Evolutionary conservation across 2,888 invertebrate species (phyloP), one percentile per base, ranked within the genome.

Genomic region (Phorcus lineatus): DNA sequence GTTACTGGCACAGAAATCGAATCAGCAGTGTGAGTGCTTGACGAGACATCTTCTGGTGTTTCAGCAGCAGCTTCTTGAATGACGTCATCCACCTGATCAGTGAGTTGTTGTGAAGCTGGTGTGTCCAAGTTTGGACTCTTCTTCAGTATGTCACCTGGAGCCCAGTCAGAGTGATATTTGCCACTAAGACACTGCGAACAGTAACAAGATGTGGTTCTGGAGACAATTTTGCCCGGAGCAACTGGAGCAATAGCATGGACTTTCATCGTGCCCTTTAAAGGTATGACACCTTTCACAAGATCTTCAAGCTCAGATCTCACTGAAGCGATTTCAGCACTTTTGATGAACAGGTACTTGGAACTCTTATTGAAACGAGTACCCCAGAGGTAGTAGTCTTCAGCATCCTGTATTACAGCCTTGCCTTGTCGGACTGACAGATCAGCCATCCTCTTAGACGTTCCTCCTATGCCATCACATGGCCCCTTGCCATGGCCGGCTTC

Each of bases 401-500:
- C 79, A 52, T 74, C 70, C 47, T 83, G 85, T n/a, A 82, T 82
- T 0, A 28, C 24, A 16, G 36, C 53, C 55, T 81, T 83, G 0
- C 78, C 47, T 24, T 76, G 74, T 24, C 74, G 77, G 6, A 82
- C 67, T 24, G 76, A 78, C 16, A 67, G 24, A 17, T 85, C 81
- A 17, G 85, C 81, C 66, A 74, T 75, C 31, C 80, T 55, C 22
- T 80, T 82, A 0, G 76, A 53, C 0, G 79, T 82, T n/a, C 82
- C 80, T 16, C 85, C 81, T 4, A 83, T 17, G 1, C 83, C 84
- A 74, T 84, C 83, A 55, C 81, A 84, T 0, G 83, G 78, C 19
- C 82, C 81, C 54, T 83, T 85, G 1, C 81, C 78, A 54, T 83
- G 82, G 2, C 84, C 83, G 0, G 79, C 40, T 52, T 85, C 79